phyloP scores from a whole-genome alignment of 23 tunicate genomes.

The Ascidia mentula region DNA sequence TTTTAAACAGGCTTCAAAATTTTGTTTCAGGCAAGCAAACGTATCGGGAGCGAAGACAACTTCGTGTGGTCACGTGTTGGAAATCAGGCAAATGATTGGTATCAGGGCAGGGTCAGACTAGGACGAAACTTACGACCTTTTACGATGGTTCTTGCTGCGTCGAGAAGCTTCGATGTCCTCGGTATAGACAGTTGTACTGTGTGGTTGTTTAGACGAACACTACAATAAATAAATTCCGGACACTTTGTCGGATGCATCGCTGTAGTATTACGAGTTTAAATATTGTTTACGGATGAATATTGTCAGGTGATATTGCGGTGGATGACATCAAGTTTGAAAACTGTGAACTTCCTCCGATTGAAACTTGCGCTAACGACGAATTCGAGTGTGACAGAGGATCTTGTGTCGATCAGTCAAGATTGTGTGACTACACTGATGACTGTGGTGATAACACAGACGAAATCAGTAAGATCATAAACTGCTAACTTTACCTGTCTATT shows the following conservation, averaged over 20 bases:
- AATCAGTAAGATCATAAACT: conserved; percentile 30
- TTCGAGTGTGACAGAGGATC: conserved; percentile 68
- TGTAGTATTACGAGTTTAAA: too few species aligned
- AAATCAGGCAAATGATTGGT: conserved; percentile 69
- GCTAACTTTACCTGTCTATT: background rate
- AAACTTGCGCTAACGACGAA: conserved; percentile 41
- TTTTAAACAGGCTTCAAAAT: background rate
- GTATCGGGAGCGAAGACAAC: conserved; percentile 58
- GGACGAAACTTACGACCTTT: conserved; percentile 72
- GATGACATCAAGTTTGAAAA: conserved; percentile 78
- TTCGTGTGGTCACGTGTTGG: conserved; percentile 61
- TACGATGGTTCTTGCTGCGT: conserved; percentile 67
- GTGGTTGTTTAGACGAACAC: too few species aligned
- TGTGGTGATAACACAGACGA: conserved; percentile 94
- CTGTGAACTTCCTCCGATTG: conserved; percentile 66
- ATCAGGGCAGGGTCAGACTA: conserved; percentile 45
- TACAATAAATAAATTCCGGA: too few species aligned
- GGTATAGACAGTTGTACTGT: too few species aligned
- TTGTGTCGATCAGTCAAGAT: conserved; percentile 51
- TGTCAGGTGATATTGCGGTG: conserved; percentile 86
- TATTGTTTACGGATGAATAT: too few species aligned
- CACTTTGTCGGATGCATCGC: too few species aligned
- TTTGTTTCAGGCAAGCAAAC: conserved; percentile 59
- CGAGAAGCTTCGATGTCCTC: conserved; percentile 77
- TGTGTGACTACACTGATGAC: conserved; percentile 89